Conservation (phyloP, 2,888 invertebrate genomes). For the Megamerina dolium region DNA sequence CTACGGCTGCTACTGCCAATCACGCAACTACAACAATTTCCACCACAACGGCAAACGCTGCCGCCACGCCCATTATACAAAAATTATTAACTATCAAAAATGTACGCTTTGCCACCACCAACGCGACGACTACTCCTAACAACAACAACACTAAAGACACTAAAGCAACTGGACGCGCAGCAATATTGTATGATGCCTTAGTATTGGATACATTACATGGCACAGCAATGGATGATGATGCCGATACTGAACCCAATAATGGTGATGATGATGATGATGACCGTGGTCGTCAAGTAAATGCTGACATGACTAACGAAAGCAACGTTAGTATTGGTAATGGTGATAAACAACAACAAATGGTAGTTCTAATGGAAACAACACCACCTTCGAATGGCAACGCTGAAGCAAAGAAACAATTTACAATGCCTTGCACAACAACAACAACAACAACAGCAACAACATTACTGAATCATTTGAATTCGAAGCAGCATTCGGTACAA, state of each 20-base stretch:
- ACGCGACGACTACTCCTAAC: no score
- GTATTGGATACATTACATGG: slow-evolving; percentile 44
- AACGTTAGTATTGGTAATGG: neutral
- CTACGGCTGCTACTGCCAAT: slow-evolving; percentile 21
- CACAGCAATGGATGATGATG: slow-evolving; percentile 28
- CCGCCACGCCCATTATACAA: slow-evolving; percentile 28
- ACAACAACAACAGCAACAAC: no score
- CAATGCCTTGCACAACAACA: no score
- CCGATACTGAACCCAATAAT: slow-evolving; percentile 11
- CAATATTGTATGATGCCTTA: slow-evolving; percentile 43
- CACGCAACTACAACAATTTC: slow-evolving; percentile 3
- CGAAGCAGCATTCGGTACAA: slow-evolving; percentile 16
- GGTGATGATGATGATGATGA: slow-evolving; percentile 6
- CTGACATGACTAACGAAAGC: no score
- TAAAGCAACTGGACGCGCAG: slow-evolving; percentile 39
- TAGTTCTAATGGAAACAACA: no score
- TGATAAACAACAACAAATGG: neutral
- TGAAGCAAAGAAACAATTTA: no score
- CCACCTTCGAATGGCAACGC: slow-evolving; percentile 1
- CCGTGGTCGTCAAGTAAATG: no score
- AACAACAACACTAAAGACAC: slow-evolving; percentile 7
- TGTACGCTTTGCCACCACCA: slow-evolving; percentile 16
- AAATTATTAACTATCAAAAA: slow-evolving; percentile 37
- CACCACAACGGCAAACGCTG: slow-evolving; percentile 11
- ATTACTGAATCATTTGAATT: no score